Percentiles rank a stretch among this genome's conserved stretches.
phyloP scores from a whole-genome alignment of 2,888 invertebrate genomes.

The Sacculina carcini region DNA sequence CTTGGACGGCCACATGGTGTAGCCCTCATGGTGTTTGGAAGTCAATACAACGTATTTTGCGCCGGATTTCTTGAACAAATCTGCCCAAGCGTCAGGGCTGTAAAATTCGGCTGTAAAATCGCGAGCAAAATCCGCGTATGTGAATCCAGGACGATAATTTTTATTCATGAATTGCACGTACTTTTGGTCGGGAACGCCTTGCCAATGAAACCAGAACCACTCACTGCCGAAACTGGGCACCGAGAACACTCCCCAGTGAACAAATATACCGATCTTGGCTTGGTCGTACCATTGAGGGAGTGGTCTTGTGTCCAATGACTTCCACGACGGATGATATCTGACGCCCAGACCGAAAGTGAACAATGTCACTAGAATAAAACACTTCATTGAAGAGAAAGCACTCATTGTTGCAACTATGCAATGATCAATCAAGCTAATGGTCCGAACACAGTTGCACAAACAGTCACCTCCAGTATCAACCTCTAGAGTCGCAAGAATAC shows the following conservation, averaged over 20 bases:
- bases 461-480: no score
- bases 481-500: no score
- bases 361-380: no score
- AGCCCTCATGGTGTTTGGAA: conserved; percentile 71
- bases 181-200: conserved; percentile 16
- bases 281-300: conserved; percentile 68
- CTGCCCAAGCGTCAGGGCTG: conserved; percentile 55
- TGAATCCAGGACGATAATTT: conserved; percentile 56
- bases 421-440: no score
- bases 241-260: conserved; percentile 80
- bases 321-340: conserved; percentile 55
- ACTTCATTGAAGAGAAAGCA: no score
- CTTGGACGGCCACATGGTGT: conserved; percentile 48
- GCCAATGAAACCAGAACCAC: conserved; percentile 79
- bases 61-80: conserved; percentile 52
- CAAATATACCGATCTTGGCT: conserved; percentile 68
- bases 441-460: no score
- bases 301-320: conserved; percentile 52
- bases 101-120: conserved; percentile 61
- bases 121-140: conserved; percentile 72
- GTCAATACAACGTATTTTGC: conserved; percentile 64
- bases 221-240: conserved; percentile 65
- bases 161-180: conserved; percentile 39
- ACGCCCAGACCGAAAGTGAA: no score
- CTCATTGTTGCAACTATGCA: no score